Conservation (phyloP, 2,113 vertebrate species). For the Zingel zingel region DNA sequence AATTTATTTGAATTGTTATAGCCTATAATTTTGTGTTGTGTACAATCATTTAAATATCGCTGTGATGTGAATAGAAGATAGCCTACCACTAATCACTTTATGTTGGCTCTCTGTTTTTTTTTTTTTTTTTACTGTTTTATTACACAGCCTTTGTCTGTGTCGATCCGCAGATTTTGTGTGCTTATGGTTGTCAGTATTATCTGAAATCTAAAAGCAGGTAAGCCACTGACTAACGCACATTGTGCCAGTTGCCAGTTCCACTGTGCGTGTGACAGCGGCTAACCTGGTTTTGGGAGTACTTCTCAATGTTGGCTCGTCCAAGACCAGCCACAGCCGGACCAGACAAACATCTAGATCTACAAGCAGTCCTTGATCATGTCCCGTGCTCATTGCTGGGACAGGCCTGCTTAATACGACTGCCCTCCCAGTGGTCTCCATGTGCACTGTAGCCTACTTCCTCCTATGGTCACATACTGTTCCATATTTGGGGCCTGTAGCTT, state of each 20-base stretch:
- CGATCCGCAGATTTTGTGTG: conserved; percentile 49
- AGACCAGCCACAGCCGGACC: conserved; percentile 48
- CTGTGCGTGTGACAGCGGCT: conserved; percentile 99
- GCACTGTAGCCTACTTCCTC: conserved; percentile 62
- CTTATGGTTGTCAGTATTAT: not conserved
- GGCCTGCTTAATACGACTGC: conserved; percentile 36
- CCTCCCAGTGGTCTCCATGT: conserved; percentile 45
- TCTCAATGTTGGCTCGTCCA: conserved; percentile 33
- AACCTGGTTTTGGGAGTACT: conserved; percentile 95
- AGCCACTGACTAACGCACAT: conserved; percentile 99
- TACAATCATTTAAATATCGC: not conserved
- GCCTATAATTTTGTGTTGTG: not conserved
- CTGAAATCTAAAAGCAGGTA: conserved; percentile 92
- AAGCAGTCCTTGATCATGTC: conserved; percentile 38
- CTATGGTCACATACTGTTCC: conserved; percentile 45
- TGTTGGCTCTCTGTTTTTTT: not conserved
- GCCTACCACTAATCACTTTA: not conserved
- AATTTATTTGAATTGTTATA: not conserved
- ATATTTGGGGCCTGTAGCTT: conserved; percentile 45
- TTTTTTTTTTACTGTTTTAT: conserved; percentile 10
- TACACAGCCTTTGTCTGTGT: conserved; percentile 32
- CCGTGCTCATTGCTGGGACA: conserved; percentile 37
- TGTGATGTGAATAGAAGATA: not conserved
- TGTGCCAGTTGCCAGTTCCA: conserved; percentile 93
- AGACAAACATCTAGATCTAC: conserved; percentile 31